A percentile compares a stretch with the other conserved stretches of the same genome.
phyloP scores from a whole-genome alignment of 1,140 invertebrate genomes.

The Mylabris phalerata region DNA sequence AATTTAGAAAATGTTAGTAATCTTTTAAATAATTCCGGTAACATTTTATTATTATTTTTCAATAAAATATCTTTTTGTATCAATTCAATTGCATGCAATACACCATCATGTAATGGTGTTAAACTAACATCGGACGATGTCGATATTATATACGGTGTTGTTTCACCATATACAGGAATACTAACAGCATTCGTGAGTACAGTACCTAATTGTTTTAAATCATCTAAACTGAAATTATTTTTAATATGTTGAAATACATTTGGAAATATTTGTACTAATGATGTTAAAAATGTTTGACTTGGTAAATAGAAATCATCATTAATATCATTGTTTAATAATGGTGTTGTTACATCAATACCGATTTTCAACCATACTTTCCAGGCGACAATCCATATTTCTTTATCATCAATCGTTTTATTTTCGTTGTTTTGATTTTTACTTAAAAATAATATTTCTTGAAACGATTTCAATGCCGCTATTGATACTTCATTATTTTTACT shows the following conservation, averaged over 20 bases:
- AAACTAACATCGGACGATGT: constrained; percentile 66
- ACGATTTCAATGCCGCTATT: constrained; percentile 87
- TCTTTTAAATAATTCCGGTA: constrained; percentile 73
- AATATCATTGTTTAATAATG: constrained; percentile 43
- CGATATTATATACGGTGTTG: constrained; percentile 68
- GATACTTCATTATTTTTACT: constrained; percentile 93
- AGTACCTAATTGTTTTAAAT: constrained; percentile 72
- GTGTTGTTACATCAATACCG: constrained; percentile 67
- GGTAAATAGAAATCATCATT: constrained; percentile 70
- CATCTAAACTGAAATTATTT: constrained; percentile 62
- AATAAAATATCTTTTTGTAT: constrained; percentile 72
- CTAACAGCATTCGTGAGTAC: constrained; percentile 72
- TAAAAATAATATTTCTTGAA: constrained; percentile 84
- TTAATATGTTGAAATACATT: constrained; percentile 86
- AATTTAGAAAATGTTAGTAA: constrained; percentile 68
- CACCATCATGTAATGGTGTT: constrained; percentile 76
- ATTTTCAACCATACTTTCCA: constrained; percentile 85
- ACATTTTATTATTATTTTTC: constrained; percentile 59
- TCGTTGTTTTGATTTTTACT: constrained; percentile 45
- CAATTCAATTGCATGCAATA: constrained; percentile 72
- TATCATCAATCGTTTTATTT: constrained; percentile 44
- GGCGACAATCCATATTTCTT: constrained; percentile 67
- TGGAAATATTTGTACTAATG: constrained; percentile 90
- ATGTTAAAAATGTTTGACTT: constrained; percentile 86
- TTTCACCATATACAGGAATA: constrained; percentile 76